A percentile compares a stretch with the other conserved stretches of the same genome.
phyloP scores from a whole-genome alignment of 2,888 invertebrate species.

The Stratiomys singularior region DNA sequence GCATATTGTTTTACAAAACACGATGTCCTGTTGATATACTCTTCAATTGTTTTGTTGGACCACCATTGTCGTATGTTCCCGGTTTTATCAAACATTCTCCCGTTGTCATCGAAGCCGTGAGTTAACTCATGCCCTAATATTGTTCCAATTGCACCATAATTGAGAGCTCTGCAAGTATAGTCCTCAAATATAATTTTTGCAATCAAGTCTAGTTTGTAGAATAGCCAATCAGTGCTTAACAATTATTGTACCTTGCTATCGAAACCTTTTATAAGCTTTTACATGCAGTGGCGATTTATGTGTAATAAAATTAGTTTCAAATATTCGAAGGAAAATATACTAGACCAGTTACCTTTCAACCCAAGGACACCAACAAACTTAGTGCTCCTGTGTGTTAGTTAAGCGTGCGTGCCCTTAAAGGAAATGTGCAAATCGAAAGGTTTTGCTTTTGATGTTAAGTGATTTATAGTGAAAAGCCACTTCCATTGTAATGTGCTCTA shows the following conservation, averaged over 20 bases:
- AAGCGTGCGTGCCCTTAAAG: not conserved
- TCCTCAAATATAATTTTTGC: too few species aligned
- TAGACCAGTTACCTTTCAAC: not conserved
- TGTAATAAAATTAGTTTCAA: too few species aligned
- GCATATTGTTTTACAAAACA: constrained; percentile 91
- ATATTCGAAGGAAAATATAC: too few species aligned
- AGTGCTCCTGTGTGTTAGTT: not conserved
- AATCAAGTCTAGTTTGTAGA: too few species aligned
- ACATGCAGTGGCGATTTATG: too few species aligned
- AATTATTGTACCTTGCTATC: too few species aligned
- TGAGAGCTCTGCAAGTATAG: constrained; percentile 72
- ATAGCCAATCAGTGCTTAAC: too few species aligned
- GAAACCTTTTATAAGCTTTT: too few species aligned
- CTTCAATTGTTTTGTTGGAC: constrained; percentile 79
- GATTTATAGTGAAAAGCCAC: too few species aligned
- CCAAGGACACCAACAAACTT: not conserved
- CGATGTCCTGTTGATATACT: constrained; percentile 79
- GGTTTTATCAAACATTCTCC: constrained; percentile 84
- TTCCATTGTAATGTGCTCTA: not conserved
- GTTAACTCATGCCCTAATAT: constrained; percentile 81
- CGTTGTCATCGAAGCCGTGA: constrained; percentile 68
- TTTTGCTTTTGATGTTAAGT: too few species aligned
- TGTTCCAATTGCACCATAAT: constrained; percentile 84
- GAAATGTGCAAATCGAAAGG: too few species aligned
- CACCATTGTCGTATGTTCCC: constrained; percentile 93